Evolutionary conservation across 2,113 vertebrate genomes (phyloP).

Genomic region (Rhinoptilus africanus): DNA sequence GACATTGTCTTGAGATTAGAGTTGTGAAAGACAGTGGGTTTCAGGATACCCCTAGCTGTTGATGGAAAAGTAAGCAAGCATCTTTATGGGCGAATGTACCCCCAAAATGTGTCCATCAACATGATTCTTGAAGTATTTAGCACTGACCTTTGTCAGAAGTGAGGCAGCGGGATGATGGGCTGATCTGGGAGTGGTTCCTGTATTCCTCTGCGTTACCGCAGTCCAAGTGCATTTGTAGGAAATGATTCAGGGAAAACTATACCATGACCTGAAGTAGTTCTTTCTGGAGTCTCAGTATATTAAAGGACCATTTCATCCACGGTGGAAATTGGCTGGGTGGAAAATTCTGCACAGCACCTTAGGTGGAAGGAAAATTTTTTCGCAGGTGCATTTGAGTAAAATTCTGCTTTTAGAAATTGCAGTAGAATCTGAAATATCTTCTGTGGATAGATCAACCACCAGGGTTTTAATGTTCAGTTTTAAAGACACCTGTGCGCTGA

Average conservation of each 20-base stretch:
- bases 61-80: neutral
- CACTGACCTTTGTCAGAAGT: neutral
- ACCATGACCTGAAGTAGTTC: neutral
- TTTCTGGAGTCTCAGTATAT: neutral
- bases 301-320: neutral
- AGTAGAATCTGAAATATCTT: neutral
- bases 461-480: neutral
- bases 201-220: neutral
- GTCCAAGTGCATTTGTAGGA: neutral
- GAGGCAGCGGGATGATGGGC: neutral
- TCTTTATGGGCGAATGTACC: neutral
- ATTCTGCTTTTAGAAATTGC: neutral
- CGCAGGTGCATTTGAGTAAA: neutral
- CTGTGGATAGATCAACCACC: neutral
- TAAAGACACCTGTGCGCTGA: neutral
- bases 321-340: neutral
- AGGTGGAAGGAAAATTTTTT: neutral
- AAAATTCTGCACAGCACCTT: neutral
- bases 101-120: neutral
- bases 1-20: neutral
- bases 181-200: neutral
- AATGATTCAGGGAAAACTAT: neutral
- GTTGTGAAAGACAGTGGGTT: neutral
- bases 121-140: neutral
- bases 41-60: neutral